phyloP scores from a whole-genome alignment of 1,140 invertebrate species.

The Drosophila micromelanica region DNA sequence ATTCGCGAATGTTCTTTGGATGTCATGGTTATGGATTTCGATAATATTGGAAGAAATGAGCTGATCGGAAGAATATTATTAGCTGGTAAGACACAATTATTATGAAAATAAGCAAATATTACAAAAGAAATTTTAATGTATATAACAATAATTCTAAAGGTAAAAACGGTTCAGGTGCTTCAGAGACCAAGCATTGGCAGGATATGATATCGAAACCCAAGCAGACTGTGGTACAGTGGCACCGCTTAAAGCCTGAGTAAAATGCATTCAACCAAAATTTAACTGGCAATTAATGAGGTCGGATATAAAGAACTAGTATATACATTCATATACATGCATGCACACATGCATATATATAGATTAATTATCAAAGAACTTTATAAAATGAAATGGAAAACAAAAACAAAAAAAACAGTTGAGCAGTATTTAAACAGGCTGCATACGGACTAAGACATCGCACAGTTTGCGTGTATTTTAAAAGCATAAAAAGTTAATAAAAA shows the following conservation, averaged over 20 bases:
- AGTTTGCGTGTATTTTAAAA: slow-evolving; percentile 20
- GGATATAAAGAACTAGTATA: slow-evolving; percentile 10
- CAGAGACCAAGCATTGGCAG: slow-evolving; percentile 97
- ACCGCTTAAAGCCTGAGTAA: slow-evolving; percentile 94
- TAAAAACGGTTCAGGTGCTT: slow-evolving; percentile 95
- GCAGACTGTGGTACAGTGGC: slow-evolving; percentile 96
- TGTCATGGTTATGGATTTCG: slow-evolving; percentile 97
- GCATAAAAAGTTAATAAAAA: slow-evolving; percentile 11
- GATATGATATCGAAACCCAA: slow-evolving; percentile 98
- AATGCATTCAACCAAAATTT: slow-evolving; percentile 15
- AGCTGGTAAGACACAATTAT: slow-evolving; percentile 87
- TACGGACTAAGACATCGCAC: slow-evolving; percentile 21
- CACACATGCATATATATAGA: slow-evolving; percentile 34
- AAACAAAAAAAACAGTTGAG: slow-evolving; percentile 14
- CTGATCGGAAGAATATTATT: slow-evolving; percentile 95
- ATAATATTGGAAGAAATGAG: slow-evolving; percentile 96
- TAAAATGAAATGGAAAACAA: background rate
- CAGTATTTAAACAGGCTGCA: slow-evolving; percentile 43
- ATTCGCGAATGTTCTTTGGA: slow-evolving; percentile 96
- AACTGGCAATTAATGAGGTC: background rate
- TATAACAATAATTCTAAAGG: slow-evolving; percentile 85
- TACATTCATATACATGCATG: slow-evolving; percentile 21
- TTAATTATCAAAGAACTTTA: slow-evolving; percentile 18
- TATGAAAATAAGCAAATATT: background rate
- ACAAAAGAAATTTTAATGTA: background rate